Conservation (phyloP, 2,888 invertebrate species). For the Drosophila hamatofila region DNA sequence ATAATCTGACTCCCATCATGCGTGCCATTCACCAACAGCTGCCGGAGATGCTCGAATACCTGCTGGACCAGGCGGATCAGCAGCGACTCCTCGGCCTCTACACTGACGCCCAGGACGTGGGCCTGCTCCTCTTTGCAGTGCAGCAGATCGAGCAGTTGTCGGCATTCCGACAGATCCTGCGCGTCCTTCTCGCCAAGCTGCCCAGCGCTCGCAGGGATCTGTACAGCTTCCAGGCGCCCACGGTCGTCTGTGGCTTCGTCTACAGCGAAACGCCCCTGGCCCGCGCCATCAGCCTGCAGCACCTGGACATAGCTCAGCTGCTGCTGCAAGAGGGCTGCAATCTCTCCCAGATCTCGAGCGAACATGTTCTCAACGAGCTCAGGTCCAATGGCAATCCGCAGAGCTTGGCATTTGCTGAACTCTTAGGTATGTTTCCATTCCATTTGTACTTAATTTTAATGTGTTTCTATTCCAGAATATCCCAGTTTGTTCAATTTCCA, state of each 20-base stretch:
- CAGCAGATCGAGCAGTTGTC: slow-evolving; percentile 74
- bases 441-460: not conserved
- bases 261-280: slow-evolving; percentile 89
- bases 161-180: slow-evolving; percentile 72
- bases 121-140: slow-evolving; percentile 80
- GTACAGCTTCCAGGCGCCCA: slow-evolving; percentile 86
- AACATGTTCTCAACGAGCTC: slow-evolving; percentile 78
- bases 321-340: slow-evolving; percentile 83
- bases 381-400: slow-evolving; percentile 57
- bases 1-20: slow-evolving; percentile 89
- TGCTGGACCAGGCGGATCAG: slow-evolving; percentile 85
- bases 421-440: slow-evolving; percentile 76
- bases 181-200: slow-evolving; percentile 85
- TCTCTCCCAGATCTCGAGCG: slow-evolving; percentile 74
- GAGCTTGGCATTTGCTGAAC: slow-evolving; percentile 71
- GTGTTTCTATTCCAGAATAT: slow-evolving; percentile 39
- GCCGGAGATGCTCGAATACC: slow-evolving; percentile 87
- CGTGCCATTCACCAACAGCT: slow-evolving; percentile 90
- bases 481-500: not conserved
- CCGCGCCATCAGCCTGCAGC: slow-evolving; percentile 86
- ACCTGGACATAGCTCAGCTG: slow-evolving; percentile 81
- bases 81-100: slow-evolving; percentile 49
- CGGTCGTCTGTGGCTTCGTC: slow-evolving; percentile 57
- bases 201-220: slow-evolving; percentile 79
- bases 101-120: slow-evolving; percentile 73